phyloP scores from a whole-genome alignment of 2,888 invertebrate genomes.

The Melanostoma mellinum region DNA sequence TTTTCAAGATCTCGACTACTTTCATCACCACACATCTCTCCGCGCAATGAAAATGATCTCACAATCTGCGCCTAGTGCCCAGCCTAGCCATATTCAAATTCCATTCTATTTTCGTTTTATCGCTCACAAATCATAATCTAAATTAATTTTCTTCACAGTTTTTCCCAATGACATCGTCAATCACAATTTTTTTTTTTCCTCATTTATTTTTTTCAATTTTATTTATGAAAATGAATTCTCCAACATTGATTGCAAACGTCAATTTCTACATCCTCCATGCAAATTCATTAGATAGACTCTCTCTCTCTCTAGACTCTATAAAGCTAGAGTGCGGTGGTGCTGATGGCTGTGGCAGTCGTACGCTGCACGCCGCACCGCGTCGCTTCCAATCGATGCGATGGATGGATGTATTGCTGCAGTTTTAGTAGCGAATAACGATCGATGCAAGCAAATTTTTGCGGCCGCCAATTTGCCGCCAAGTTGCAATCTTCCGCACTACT shows the following conservation, averaged over 20 bases:
- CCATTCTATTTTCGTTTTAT: conserved; percentile 70
- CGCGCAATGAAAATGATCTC: conserved; percentile 51
- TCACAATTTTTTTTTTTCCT: conserved; percentile 44
- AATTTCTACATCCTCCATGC: conserved; percentile 70
- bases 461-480: conserved; percentile 70
- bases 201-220: conserved; percentile 27
- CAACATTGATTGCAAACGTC: conserved; percentile 69
- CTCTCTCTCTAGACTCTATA: conserved; percentile 1
- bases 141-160: conserved; percentile 59
- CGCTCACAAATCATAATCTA: conserved; percentile 70
- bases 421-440: conserved; percentile 35
- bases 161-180: conserved; percentile 69
- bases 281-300: conserved; percentile 44
- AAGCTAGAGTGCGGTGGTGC: conserved; percentile 6
- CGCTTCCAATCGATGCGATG: conserved; percentile 9
- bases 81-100: conserved; percentile 50
- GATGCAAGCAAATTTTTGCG: conserved; percentile 50
- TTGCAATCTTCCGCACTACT: conserved; percentile 38
- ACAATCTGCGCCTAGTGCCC: conserved; percentile 17
- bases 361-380: not conserved
- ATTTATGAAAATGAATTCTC: conserved; percentile 54
- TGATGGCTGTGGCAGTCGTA: not conserved
- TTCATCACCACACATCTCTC: conserved; percentile 46
- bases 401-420: conserved; percentile 26
- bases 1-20: conserved; percentile 54